Base-by-base conservation (phyloP, 1,140 invertebrate genomes). In the Pachyrhynchus sulphureomaculatus region DNA sequence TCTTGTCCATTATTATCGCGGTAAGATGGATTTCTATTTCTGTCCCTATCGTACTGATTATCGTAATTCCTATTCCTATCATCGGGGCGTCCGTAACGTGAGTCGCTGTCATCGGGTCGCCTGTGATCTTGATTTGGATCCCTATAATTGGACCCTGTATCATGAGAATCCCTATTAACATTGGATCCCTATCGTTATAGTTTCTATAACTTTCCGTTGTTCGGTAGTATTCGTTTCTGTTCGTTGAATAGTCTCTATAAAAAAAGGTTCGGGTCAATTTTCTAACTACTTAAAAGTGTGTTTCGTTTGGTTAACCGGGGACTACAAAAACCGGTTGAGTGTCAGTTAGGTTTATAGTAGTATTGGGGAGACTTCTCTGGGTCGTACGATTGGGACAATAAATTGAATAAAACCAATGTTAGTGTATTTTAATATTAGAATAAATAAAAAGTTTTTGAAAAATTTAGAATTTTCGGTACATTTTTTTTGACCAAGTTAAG, bases 251-350 rank as follows among this genome's bases (percentile, higher is more conserved):
- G 23, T 42, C 57, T 52, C 57, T 59, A 52, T 59, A 59, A 57
- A 37, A 57, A 44, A 59, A 59, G 33, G 15, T 23, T 5, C 45
- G n/a, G 23, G 21, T 33, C 37, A 26, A 47, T 59, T 36, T 39
- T 48, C 55, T 58, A 58, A 58, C 55, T 58, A 58, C 55, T 48
- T 39, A 37, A 32, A 23, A n/a, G 23, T 48, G 10, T 26, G 55
- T 32, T 44, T 26, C 10, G 51, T 54, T 18, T 41, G n/a, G 4
- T n/a, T 33, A 58, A 58, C 57, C 48, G 47, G 57, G 57, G 57
- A 59, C 57, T 59, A 59, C 57, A 58, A 54, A 58, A 15, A 48
- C 55, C 44, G 42, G 55, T 55, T 39, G 2, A 45, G 53, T 23
- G 13, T 58, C 55, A 32, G 42, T 58, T 47, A 58, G 55, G 54